Evolutionary conservation across 2,888 invertebrate species (phyloP).

Genomic region (Trilocha varians): DNA sequence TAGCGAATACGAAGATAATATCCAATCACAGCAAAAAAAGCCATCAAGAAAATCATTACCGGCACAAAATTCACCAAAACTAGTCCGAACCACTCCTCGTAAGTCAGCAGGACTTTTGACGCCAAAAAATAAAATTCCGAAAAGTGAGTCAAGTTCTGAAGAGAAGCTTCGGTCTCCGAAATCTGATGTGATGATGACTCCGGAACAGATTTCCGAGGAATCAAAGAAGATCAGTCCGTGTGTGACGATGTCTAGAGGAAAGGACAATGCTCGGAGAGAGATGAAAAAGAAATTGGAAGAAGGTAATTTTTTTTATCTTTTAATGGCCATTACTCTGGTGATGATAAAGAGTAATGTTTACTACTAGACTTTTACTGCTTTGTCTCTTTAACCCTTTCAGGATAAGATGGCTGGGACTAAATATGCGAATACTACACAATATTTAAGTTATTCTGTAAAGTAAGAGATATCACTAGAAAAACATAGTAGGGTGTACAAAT

Average conservation of each 20-base stretch:
- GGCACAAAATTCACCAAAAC: slow-evolving; percentile 8
- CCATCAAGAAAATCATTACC: slow-evolving; percentile 13
- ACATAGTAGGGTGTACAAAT: too few relatives aligned
- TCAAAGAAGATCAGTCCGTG: slow-evolving; percentile 64
- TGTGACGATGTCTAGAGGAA: slow-evolving; percentile 75
- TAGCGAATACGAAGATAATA: slow-evolving; percentile 18
- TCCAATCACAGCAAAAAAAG: slow-evolving; percentile 1
- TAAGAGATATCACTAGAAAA: too few relatives aligned
- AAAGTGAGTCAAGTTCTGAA: slow-evolving; percentile 52
- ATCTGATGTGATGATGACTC: slow-evolving; percentile 28
- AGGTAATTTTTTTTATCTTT: slow-evolving; percentile 33
- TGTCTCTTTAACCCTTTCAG: too few relatives aligned
- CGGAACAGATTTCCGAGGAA: slow-evolving; percentile 34
- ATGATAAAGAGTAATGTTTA: too few relatives aligned
- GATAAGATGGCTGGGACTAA: too few relatives aligned
- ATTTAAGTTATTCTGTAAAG: too few relatives aligned
- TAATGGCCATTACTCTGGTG: too few relatives aligned
- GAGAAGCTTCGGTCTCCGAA: slow-evolving; percentile 50
- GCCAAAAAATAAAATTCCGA: slow-evolving; percentile 36
- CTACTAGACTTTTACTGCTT: too few relatives aligned
- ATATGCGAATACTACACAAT: too few relatives aligned
- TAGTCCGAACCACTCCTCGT: slow-evolving; percentile 8
- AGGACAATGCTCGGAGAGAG: slow-evolving; percentile 72
- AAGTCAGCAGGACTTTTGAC: slow-evolving; percentile 16
- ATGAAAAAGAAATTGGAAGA: slow-evolving; percentile 56